A percentile compares a stretch with the other conserved stretches of the same genome.
These are phyloP conservation scores for Blastomussa wellsi DNA, from an alignment of 92 coral and sea anemone genomes.

Conservation along the genomic window DNA sequence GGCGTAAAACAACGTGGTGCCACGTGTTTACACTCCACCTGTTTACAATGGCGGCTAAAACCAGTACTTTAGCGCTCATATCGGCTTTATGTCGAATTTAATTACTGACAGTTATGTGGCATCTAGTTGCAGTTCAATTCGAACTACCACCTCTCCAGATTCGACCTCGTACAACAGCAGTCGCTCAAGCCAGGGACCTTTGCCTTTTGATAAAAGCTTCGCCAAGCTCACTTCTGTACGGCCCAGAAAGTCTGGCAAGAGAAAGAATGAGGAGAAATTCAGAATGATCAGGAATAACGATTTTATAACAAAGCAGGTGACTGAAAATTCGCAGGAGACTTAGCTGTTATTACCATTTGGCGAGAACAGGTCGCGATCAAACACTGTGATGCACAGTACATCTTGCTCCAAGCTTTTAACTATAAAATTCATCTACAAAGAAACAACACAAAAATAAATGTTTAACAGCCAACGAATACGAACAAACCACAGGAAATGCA, in stretches of 20 bases:
- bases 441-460: background rate
- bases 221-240: slow-evolving; percentile 92
- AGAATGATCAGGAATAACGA: background rate
- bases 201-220: slow-evolving; percentile 69
- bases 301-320: too few species aligned
- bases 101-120: slow-evolving; percentile 3
- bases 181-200: slow-evolving; percentile 91
- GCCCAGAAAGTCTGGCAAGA: slow-evolving; percentile 84
- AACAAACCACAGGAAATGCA: too few species aligned
- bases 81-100: background rate
- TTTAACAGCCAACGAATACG: too few species aligned
- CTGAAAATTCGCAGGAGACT: background rate
- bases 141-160: slow-evolving; percentile 90
- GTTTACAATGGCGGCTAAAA: background rate
- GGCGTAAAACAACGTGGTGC: slow-evolving; percentile 10
- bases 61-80: background rate
- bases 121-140: slow-evolving; percentile 66
- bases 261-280: background rate
- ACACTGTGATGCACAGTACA: slow-evolving; percentile 93
- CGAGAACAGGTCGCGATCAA: slow-evolving; percentile 93
- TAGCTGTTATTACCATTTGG: slow-evolving; percentile 75
- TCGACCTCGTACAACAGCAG: slow-evolving; percentile 84
- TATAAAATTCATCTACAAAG: slow-evolving; percentile 71
- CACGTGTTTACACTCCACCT: background rate
- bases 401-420: slow-evolving; percentile 90